Conservation (phyloP, 2,113 vertebrate species). For the Neogobius melanostomus region DNA sequence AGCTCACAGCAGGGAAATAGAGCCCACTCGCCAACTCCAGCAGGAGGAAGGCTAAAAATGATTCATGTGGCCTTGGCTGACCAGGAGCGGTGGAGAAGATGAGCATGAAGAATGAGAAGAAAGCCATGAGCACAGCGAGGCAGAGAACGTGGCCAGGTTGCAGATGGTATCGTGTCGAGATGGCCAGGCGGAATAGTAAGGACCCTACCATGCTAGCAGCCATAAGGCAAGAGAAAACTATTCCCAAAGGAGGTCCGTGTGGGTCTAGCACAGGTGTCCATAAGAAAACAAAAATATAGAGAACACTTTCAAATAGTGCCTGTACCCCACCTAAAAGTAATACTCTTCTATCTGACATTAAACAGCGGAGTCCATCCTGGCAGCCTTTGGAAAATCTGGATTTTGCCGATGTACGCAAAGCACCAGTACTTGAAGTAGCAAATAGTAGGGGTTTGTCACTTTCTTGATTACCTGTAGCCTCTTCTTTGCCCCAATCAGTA, state of each 20-base stretch:
- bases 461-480: conserved; percentile 59
- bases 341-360: conserved; percentile 85
- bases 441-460: conserved; percentile 58
- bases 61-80: conserved; percentile 85
- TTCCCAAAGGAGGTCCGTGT: conserved; percentile 85
- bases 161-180: conserved; percentile 83
- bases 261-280: conserved; percentile 94
- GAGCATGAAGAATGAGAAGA: conserved; percentile 92
- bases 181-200: conserved; percentile 84
- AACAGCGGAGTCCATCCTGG: conserved; percentile 83
- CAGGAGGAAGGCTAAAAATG: conserved; percentile 89
- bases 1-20: conserved; percentile 92
- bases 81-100: conserved; percentile 87
- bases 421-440: conserved; percentile 33
- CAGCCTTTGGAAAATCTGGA: conserved; percentile 79
- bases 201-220: conserved; percentile 88
- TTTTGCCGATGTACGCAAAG: conserved; percentile 49
- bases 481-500: conserved; percentile 86
- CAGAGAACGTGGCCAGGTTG: conserved; percentile 89
- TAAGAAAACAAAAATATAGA: conserved; percentile 94
- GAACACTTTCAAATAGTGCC: conserved; percentile 90
- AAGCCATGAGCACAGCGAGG: conserved; percentile 86
- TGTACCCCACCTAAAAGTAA: conserved; percentile 88
- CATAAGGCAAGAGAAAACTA: conserved; percentile 92
- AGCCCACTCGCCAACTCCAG: conserved; percentile 89